Conservation (phyloP, 2,888 invertebrate species). For the Hypena proboscidalis region DNA sequence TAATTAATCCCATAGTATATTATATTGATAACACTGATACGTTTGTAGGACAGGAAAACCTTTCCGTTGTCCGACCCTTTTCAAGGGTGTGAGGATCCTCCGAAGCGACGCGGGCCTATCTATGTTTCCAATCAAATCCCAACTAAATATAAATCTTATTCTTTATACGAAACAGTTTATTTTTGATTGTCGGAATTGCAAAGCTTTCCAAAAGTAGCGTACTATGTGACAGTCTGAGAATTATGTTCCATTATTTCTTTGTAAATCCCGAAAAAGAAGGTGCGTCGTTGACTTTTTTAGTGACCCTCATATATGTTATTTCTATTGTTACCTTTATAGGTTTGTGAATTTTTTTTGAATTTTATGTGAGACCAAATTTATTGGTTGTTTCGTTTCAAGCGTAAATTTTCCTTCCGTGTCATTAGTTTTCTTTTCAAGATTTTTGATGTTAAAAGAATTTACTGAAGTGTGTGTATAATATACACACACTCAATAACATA, state of each 20-base stretch:
- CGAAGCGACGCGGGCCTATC: constrained; percentile 19
- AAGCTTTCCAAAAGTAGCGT: constrained; percentile 35
- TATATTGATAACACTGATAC: constrained; percentile 23
- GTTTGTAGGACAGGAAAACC: constrained; percentile 34
- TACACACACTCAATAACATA: no score
- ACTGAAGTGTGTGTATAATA: no score
- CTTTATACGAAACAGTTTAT: constrained; percentile 4
- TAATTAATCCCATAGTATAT: constrained; percentile 27
- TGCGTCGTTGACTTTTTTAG: constrained; percentile 37
- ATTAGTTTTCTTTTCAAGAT: constrained; percentile 5
- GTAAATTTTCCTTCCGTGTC: neutral
- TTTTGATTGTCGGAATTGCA: constrained; percentile 19
- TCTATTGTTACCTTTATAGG: constrained; percentile 33
- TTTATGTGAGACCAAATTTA: constrained; percentile 19
- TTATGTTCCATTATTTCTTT: constrained; percentile 42
- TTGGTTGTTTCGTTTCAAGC: neutral
- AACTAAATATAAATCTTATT: constrained; percentile 13
- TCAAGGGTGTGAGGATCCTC: constrained; percentile 31
- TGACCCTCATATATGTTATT: constrained; percentile 43
- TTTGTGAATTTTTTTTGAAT: constrained; percentile 14
- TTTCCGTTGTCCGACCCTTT: constrained; percentile 35
- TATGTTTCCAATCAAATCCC: neutral
- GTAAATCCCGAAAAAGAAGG: constrained; percentile 39
- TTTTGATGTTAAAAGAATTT: no score
- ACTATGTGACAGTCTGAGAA: constrained; percentile 43